Evolutionary conservation across 2,797 vertebrate species (phyloP), one percentile per base, ranked within the genome.

Genomic region (Premnoplex brunnescens): DNA sequence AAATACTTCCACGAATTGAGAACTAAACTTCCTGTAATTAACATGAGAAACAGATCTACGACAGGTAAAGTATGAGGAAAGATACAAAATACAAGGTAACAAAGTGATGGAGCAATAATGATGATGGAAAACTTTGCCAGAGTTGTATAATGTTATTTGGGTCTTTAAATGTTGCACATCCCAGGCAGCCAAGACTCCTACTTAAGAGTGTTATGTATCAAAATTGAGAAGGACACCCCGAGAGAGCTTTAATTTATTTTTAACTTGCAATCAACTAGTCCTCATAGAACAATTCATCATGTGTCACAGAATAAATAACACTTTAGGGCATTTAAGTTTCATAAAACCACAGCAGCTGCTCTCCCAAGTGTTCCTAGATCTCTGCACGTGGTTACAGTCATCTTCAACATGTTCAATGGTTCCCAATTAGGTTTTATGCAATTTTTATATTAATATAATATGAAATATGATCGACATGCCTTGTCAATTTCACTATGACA

Each of bases 221-320:
- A 82, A 94, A 92, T 59, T 78, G 60, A 88, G 51, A 54, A 85
- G 62, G 56, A 82, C 63, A 88, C 85, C 37, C 74, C 73, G 44
- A 75, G n/a, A 91, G 63, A 80, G 43, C 5, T 95, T 91, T 95
- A 85, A 88, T 95, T 89, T 89, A 64, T 84, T 93, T 93, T 95
- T 91, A 89, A 95, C 27, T 66, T 94, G 76, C 30, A 94, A 77
- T 94, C 60, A 92, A 80, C 69, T 88, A 75, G 68, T 26, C 55
- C 63, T 89, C 85, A 80, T 32, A 39, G 80, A 89, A 76, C 43
- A 67, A 82, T 96, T 94, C 66, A 26, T 75, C 75, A 41, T 64
- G n/a, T 66, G 66, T 69, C 86, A 86, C 21, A 30, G 77, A 76
- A 91, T 44, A 93, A 92, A 78, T 36, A 95, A 67, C 26, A 69